Evolutionary conservation across 2,888 invertebrate species (phyloP), one percentile per base, ranked within the genome.

Genomic region (Tolmerus cingulatus): DNA sequence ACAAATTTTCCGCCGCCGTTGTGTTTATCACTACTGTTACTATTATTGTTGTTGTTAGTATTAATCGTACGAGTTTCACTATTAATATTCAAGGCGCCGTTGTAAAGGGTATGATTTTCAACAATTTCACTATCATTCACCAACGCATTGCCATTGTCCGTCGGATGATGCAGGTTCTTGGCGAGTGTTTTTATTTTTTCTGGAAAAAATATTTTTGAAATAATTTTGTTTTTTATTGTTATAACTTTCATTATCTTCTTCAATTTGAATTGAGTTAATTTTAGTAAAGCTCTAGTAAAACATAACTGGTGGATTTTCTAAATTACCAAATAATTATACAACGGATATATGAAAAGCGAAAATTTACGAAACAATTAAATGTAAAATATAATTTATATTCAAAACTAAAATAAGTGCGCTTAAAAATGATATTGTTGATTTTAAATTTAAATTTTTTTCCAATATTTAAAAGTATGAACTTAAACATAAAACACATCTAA

Each of bases 101-200:
- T 66, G 66, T 66, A 66, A 8, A 66, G 9, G 8, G 8, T 0
- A 23, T 57, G 23, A 66, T 66, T 66, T 9, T 23, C 66, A 27
- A 23, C 12, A 27, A 23, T 27, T 23, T 66, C 66, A 27, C 9
- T 3, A 66, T 66, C 66, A 9, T 9, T 27, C 3, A 66, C 23
- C 66, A 66, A 23, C 7, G 23, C 23, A 12, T 27, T 27, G 5
- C 66, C 19, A 27, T 14, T 23, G 1, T 66, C 66, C 9, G 23
- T 34, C 19, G 30, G 51, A 27, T 55, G 23, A 16, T 77, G 43
- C 19, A 86, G 23, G 5, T 55, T 51, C 14, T 76, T 86, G 8
- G 86, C 77, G 2, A 86, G 34, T n/a, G 34, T 34, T 86, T 77
- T 86, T 9, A 86, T 51, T 8, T 86, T 86, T 76, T 86, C 86